Conservation (phyloP, 2,797 vertebrate genomes). For the Potorous gilbertii region DNA sequence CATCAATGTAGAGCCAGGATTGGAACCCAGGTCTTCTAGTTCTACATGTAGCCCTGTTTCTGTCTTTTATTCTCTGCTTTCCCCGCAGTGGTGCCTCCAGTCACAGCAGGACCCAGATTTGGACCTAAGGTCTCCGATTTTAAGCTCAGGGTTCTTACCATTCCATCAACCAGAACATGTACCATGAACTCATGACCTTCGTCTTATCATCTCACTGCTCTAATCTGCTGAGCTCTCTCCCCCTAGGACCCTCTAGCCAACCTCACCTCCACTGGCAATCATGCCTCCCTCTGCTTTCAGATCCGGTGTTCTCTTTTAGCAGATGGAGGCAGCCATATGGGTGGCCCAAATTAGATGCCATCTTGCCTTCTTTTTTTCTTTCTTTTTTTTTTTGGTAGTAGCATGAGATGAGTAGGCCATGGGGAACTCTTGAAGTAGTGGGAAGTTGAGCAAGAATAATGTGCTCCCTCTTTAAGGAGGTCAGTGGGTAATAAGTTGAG, state of each 20-base stretch:
- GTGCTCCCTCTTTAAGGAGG: background rate
- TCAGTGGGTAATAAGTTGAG: background rate
- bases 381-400: background rate
- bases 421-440: background rate
- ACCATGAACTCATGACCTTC: background rate
- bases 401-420: background rate
- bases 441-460: background rate
- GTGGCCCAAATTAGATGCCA: background rate
- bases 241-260: too few relatives aligned
- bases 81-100: background rate
- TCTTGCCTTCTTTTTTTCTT: background rate
- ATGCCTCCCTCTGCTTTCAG: background rate
- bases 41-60: background rate
- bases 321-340: background rate
- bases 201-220: background rate
- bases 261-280: background rate
- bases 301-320: background rate
- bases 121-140: background rate
- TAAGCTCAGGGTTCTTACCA: background rate
- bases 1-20: background rate
- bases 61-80: background rate
- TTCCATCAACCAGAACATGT: too few relatives aligned
- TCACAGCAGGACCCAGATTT: background rate
- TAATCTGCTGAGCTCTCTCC: background rate
- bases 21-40: background rate